Percentiles rank a stretch among this genome's conserved stretches.
Evolutionary conservation across 2,797 vertebrate species (phyloP).

Genomic region (Scleropages formosus): DNA sequence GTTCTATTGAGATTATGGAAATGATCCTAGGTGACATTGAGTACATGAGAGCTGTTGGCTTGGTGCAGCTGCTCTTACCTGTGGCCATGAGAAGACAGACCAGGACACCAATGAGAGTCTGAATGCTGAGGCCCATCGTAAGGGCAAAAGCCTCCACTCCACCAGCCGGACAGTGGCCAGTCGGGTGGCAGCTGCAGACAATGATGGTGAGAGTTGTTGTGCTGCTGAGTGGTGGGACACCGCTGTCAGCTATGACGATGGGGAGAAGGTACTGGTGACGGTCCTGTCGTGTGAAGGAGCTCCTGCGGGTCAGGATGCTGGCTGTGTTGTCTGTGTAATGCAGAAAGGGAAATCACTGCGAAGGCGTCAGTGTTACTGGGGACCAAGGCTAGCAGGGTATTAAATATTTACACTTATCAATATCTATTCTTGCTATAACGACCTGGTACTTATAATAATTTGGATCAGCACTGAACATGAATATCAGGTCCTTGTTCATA

Average conservation of each 20-base stretch:
- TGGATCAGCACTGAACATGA: no score
- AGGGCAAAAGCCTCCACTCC: slow-evolving; percentile 68
- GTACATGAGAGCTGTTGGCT: no score
- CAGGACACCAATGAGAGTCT: slow-evolving; percentile 72
- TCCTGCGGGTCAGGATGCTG: slow-evolving; percentile 76
- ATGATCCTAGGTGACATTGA: no score
- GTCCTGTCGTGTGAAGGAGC: slow-evolving; percentile 75
- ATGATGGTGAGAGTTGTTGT: slow-evolving; percentile 83
- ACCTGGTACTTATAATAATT: no score
- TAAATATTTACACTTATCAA: no score
- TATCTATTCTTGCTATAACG: no score
- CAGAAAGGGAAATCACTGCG: no score
- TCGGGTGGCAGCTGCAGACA: slow-evolving; percentile 79
- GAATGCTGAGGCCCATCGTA: slow-evolving; percentile 72
- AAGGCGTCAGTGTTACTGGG: background rate
- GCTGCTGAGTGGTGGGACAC: slow-evolving; percentile 78
- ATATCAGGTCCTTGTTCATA: no score
- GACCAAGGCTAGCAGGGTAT: background rate
- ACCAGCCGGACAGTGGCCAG: slow-evolving; percentile 65
- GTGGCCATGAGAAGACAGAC: slow-evolving; percentile 73
- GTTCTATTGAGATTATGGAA: no score
- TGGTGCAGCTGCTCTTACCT: slow-evolving; percentile 66
- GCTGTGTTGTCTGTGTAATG: slow-evolving; percentile 86
- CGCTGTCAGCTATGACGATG: slow-evolving; percentile 83
- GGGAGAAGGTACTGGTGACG: slow-evolving; percentile 74